These are phyloP conservation scores for Rhagoletis zephyria DNA, from an alignment of 1,140 invertebrate genomes.

Conservation along the genomic window DNA sequence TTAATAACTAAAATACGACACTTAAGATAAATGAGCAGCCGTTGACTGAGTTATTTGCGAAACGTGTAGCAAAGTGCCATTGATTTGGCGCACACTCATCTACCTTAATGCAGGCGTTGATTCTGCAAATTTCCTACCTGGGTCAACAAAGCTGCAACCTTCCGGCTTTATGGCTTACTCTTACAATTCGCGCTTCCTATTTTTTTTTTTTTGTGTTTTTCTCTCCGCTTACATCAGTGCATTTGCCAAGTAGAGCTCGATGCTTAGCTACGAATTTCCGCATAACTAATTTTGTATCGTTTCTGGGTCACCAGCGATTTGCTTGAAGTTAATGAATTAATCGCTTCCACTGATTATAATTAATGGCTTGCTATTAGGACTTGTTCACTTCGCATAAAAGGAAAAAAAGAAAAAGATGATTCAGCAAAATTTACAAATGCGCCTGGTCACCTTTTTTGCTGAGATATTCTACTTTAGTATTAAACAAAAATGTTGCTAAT, in stretches of 20 bases:
- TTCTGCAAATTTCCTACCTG: not conserved
- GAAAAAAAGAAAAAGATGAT: too few relatives aligned
- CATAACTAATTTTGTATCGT: not conserved
- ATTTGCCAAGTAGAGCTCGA: too few relatives aligned
- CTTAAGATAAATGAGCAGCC: not conserved
- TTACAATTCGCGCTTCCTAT: not conserved
- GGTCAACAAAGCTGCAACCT: not conserved
- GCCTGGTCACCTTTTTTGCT: too few relatives aligned
- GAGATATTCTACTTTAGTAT: too few relatives aligned
- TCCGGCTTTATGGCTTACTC: not conserved
- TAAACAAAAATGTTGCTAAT: too few relatives aligned
- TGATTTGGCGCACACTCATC: not conserved
- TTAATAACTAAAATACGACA: conserved; percentile 40
- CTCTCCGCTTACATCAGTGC: too few relatives aligned
- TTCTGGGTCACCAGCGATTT: not conserved
- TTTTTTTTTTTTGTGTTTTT: not conserved
- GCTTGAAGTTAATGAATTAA: conserved; percentile 3
- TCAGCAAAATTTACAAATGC: too few relatives aligned
- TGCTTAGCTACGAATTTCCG: too few relatives aligned
- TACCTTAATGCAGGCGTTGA: too few relatives aligned
- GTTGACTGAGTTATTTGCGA: conserved; percentile 3
- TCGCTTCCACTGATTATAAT: not conserved
- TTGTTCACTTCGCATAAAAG: too few relatives aligned
- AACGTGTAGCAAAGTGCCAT: not conserved
- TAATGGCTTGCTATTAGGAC: not conserved